Conservation (phyloP, 1,140 invertebrate genomes). For the Diorhabda carinulata region DNA sequence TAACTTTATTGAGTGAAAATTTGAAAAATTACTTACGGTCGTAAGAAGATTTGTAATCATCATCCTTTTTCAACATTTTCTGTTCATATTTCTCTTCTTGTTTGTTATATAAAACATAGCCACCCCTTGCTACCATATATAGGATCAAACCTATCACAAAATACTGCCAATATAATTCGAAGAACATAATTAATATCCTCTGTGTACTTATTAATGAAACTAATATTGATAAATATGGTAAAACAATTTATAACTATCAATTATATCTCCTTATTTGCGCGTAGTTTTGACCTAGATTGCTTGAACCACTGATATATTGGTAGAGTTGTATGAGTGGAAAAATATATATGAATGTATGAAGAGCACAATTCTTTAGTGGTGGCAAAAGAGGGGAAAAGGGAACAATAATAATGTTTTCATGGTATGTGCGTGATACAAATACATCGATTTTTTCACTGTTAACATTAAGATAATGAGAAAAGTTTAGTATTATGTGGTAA, state of each 20-base stretch:
- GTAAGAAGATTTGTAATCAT: constrained; percentile 30
- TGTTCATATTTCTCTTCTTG: constrained; percentile 17
- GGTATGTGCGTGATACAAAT: not conserved
- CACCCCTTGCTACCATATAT: constrained; percentile 28
- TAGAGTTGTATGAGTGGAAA: too few species aligned
- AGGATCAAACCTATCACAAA: constrained; percentile 34
- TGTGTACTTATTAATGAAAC: too few species aligned
- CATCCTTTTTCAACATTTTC: constrained; percentile 23
- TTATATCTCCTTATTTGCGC: too few species aligned
- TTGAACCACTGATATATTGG: too few species aligned
- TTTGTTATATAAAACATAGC: constrained; percentile 14
- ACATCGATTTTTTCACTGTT: not conserved
- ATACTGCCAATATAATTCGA: constrained; percentile 42
- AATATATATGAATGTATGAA: too few species aligned
- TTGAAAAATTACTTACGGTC: constrained; percentile 31
- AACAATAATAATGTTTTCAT: not conserved
- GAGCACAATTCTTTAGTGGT: not conserved
- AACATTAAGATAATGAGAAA: too few species aligned
- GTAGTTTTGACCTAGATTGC: too few species aligned
- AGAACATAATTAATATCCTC: constrained; percentile 32
- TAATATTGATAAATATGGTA: too few species aligned
- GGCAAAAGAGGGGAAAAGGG: not conserved
- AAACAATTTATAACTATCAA: too few species aligned
- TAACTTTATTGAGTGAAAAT: not conserved
- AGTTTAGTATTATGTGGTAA: too few species aligned